Conservation (phyloP, 2,888 invertebrate genomes). For the Diadegma fenestrale region DNA sequence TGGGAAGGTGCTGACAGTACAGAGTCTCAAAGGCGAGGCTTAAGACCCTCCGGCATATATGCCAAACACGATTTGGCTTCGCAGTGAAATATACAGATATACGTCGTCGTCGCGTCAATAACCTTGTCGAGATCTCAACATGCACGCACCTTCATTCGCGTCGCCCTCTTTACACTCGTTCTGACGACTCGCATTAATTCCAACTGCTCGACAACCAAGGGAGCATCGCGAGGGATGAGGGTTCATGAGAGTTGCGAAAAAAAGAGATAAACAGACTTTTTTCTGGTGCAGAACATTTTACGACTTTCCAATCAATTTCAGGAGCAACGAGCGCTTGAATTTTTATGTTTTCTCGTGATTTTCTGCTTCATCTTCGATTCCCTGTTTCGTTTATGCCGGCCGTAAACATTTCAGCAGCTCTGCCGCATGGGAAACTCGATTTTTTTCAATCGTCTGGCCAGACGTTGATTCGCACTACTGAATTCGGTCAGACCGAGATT, state of each 20-base stretch:
- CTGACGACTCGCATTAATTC: not conserved
- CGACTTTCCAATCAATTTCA: slow-evolving; percentile 1
- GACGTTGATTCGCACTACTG: not conserved
- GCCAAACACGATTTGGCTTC: slow-evolving; percentile 47
- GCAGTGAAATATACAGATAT: not conserved
- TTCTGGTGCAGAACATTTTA: not conserved
- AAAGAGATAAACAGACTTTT: not conserved
- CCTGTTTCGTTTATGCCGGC: not conserved
- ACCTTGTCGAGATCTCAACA: not conserved
- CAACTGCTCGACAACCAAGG: not conserved
- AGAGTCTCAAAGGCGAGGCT: slow-evolving; percentile 7
- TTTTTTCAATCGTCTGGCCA: not conserved
- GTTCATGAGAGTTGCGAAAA: not conserved
- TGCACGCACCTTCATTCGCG: slow-evolving; percentile 11
- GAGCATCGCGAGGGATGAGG: not conserved
- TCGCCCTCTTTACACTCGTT: not conserved
- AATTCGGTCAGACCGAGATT: not conserved
- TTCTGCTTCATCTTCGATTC: not conserved
- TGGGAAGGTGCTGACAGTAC: slow-evolving; percentile 1
- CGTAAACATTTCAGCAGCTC: not conserved
- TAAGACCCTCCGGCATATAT: slow-evolving; percentile 42
- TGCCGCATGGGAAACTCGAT: not conserved
- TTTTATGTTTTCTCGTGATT: not conserved
- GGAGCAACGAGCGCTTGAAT: not conserved
- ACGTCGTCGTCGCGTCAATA: slow-evolving; percentile 20